phyloP scores from a whole-genome alignment of 2,113 vertebrate species.

The Kryptolebias marmoratus region DNA sequence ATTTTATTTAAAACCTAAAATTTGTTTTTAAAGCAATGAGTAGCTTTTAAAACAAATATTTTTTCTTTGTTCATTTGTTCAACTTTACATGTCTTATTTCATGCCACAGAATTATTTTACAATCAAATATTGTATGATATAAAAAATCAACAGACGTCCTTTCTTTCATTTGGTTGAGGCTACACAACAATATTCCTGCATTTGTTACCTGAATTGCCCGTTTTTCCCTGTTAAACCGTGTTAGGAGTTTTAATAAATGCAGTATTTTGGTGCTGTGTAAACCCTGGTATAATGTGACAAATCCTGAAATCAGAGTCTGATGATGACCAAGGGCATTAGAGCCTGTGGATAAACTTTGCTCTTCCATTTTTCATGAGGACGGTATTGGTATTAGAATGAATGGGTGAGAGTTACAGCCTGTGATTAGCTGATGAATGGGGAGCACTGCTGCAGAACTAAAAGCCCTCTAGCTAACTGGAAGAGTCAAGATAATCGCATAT shows the following conservation, averaged over 20 bases:
- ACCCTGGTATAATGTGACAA: conserved; percentile 13
- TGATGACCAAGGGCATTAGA: conserved; percentile 16
- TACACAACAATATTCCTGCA: neutral
- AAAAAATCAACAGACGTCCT: neutral
- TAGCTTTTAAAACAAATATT: neutral
- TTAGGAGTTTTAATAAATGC: conserved; percentile 3
- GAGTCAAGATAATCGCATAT: conserved; percentile 67
- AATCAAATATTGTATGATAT: neutral
- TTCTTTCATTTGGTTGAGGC: neutral
- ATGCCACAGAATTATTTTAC: neutral
- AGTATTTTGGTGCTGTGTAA: conserved; percentile 8
- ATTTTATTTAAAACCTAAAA: no score
- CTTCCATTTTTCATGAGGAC: conserved; percentile 29
- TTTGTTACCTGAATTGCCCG: neutral
- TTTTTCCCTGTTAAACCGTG: neutral
- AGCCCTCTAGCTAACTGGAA: conserved; percentile 66
- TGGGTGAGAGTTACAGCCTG: conserved; percentile 50
- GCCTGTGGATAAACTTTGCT: conserved; percentile 19
- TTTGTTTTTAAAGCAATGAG: no score
- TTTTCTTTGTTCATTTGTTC: neutral
- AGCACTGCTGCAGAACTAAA: conserved; percentile 58
- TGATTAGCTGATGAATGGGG: conserved; percentile 73
- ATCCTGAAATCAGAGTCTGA: conserved; percentile 18
- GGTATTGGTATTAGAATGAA: conserved; percentile 41
- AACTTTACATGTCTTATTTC: neutral